These are phyloP conservation scores for Pocillopora meandrina DNA, from an alignment of 92 coral and sea anemone genomes.

Conservation along the genomic window DNA sequence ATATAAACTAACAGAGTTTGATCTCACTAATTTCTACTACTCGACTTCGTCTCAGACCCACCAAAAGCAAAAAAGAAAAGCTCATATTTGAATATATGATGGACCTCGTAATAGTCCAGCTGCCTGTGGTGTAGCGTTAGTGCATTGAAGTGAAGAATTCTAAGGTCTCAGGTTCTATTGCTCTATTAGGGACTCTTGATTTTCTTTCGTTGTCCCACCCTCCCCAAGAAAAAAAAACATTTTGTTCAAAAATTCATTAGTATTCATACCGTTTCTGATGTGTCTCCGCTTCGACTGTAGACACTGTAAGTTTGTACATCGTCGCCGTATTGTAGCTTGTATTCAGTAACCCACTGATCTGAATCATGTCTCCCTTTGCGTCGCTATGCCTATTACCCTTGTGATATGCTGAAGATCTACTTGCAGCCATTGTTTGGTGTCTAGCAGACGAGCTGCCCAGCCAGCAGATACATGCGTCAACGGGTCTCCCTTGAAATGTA, in stretches of 20 bases:
- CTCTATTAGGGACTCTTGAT: too few relatives aligned
- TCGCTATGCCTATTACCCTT: slow-evolving; percentile 7
- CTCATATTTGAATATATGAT: too few relatives aligned
- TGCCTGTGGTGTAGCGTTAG: too few relatives aligned
- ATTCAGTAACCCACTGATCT: slow-evolving; percentile 60
- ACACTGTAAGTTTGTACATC: slow-evolving; percentile 37
- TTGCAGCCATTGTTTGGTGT: slow-evolving; percentile 49
- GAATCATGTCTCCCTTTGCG: slow-evolving; percentile 18
- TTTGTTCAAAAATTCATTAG: not conserved
- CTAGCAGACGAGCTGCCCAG: slow-evolving; percentile 32
- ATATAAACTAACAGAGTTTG: not conserved
- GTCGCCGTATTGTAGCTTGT: slow-evolving; percentile 38
- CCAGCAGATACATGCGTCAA: not conserved
- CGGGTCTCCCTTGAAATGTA: slow-evolving; percentile 1
- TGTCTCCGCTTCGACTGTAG: slow-evolving; percentile 20
- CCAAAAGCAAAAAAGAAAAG: too few relatives aligned
- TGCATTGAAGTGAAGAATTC: too few relatives aligned
- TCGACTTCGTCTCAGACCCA: too few relatives aligned
- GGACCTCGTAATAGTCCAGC: too few relatives aligned
- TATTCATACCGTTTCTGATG: slow-evolving; percentile 18
- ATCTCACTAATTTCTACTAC: too few relatives aligned
- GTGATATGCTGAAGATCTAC: slow-evolving; percentile 27
- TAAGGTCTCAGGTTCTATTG: not conserved
- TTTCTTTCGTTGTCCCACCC: too few relatives aligned
- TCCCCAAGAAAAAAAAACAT: too few relatives aligned